Evolutionary conservation across 2,113 vertebrate genomes (phyloP), one percentile per base, ranked within the genome.

Genomic region (Acanthisitta chloris): DNA sequence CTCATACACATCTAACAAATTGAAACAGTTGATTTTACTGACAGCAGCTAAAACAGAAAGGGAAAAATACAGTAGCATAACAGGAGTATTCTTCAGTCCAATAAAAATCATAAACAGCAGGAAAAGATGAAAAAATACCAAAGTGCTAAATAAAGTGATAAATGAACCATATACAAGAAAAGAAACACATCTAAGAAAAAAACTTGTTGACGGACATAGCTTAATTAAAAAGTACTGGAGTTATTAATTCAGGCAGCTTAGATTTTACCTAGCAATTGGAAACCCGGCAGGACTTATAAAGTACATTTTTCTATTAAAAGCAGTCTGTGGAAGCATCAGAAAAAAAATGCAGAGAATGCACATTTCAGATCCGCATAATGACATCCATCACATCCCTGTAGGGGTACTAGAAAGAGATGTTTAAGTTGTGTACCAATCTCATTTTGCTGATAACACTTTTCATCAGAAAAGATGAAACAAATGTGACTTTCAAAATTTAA

Each of bases 401-500:
- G 94, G 92, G 86, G 64, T 36, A 95, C 71, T 94, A 86, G 91
- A 95, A 94, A 94, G 89, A 90, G 78, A 55, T 83, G 84, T 95
- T 91, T 54, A 86, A 86, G 52, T 92, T 92, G 87, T 96, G 83
- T 86, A 92, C 86, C 94, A 96, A 45, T 94, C 78, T 91, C 81
- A 82, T 95, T 96, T 88, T 96, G 88, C 83, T 96, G 95, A 94
- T 92, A 96, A 86, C 88, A 86, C 81, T 94, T 97, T 96, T 92
- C 78, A 74, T 91, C 76, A 94, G 64, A 90, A 94, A 94, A 91
- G 84, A 90, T 91, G 95, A 94, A 96, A 96, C 85, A 96, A 94
- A 95, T 93, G 73, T 95, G 94, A 96, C 93, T 97, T 97, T 96
- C 85, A 96, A 62, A 95, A 95, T 93, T 81, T 93, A 94, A 96